Percentiles rank a stretch among this genome's conserved stretches.
phyloP scores from a whole-genome alignment of 2,888 invertebrate species.

The Orthosia cruda region DNA sequence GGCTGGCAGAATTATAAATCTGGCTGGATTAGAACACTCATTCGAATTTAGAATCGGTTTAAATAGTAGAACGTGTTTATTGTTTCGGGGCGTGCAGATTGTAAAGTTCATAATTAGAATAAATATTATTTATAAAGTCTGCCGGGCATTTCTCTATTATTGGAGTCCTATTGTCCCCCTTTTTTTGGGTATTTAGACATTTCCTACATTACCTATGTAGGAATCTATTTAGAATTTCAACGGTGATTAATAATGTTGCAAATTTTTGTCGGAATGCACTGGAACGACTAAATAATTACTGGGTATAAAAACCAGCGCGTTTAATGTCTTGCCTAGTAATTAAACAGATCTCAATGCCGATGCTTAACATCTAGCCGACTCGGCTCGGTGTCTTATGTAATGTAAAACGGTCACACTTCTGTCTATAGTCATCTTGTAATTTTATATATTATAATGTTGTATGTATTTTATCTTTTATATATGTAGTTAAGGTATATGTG shows the following conservation, averaged over 20 bases:
- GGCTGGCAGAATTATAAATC: background rate
- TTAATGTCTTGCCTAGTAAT: conserved; percentile 39
- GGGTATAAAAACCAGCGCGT: conserved; percentile 14
- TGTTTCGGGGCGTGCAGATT: background rate
- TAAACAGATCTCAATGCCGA: conserved; percentile 29
- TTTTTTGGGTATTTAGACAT: too few relatives aligned
- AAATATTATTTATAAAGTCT: background rate
- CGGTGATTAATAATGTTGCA: background rate
- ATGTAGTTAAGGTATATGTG: too few relatives aligned
- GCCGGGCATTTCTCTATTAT: too few relatives aligned
- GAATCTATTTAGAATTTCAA: background rate
- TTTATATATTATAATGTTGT: too few relatives aligned
- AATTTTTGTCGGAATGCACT: background rate
- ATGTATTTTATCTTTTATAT: too few relatives aligned
- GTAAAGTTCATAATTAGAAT: too few relatives aligned
- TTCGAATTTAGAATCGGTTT: background rate
- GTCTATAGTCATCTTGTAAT: too few relatives aligned
- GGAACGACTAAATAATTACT: conserved; percentile 22
- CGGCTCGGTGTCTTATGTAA: background rate
- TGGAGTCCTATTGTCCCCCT: too few relatives aligned
- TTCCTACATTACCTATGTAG: too few relatives aligned
- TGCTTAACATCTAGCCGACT: conserved; percentile 35
- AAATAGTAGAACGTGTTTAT: background rate
- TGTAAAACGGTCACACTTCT: background rate
- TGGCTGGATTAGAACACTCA: background rate